These are phyloP conservation scores for Aphrocallistes beatrix DNA, from an alignment of 37 sponge, comb jelly and placozoan genomes.

Conservation along the genomic window DNA sequence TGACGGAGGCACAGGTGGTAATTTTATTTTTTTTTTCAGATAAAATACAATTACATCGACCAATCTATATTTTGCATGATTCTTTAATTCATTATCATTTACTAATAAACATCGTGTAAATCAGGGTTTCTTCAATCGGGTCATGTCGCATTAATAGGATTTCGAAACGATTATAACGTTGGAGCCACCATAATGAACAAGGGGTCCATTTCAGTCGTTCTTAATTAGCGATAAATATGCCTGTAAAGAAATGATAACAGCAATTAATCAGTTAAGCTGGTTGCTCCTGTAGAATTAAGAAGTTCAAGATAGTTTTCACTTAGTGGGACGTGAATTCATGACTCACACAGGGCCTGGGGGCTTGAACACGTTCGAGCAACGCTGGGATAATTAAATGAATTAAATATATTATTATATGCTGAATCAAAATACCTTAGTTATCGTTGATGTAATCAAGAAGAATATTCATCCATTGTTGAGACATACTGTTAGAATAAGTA, in stretches of 20 bases:
- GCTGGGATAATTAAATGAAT: too few species aligned
- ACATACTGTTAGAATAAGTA: too few species aligned
- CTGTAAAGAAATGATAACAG: background rate
- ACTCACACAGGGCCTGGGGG: too few species aligned
- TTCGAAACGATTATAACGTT: background rate
- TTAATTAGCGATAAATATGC: background rate
- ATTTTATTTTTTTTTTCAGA: background rate
- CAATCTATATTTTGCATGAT: background rate
- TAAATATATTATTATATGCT: too few species aligned
- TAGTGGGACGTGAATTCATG: background rate
- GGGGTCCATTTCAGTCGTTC: background rate
- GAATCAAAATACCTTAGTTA: too few species aligned
- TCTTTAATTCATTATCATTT: background rate
- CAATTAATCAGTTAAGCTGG: background rate
- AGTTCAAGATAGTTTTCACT: background rate
- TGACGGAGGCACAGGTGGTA: background rate
- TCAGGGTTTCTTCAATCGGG: background rate
- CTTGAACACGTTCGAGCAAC: too few species aligned
- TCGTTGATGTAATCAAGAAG: too few species aligned
- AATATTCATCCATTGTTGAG: too few species aligned
- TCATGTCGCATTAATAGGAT: background rate
- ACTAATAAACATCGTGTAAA: background rate
- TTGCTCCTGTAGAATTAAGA: background rate
- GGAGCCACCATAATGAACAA: background rate
- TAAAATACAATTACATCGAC: background rate